Conservation (phyloP, 2,888 invertebrate genomes). For the Aspidiotus rigidus region DNA sequence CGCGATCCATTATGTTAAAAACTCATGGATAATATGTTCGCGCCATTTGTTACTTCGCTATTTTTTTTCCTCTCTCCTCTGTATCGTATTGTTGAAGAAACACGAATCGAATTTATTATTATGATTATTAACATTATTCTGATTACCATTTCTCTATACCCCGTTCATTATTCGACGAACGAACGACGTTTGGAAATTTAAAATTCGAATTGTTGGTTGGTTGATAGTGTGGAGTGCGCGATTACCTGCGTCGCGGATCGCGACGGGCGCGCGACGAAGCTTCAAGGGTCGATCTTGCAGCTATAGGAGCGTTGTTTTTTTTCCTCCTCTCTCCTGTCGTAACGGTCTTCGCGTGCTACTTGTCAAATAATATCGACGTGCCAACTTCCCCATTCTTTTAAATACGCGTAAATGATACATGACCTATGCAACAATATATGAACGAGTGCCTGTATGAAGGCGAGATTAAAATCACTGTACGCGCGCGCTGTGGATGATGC, state of each 20-base stretch:
- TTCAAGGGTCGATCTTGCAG: neutral
- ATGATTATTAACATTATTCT: conserved; percentile 27
- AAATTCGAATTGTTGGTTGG: conserved; percentile 22
- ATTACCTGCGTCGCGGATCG: neutral
- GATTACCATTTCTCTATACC: conserved; percentile 18
- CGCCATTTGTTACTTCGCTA: conserved; percentile 29
- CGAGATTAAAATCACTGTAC: neutral
- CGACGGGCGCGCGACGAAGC: neutral
- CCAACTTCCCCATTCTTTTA: conserved; percentile 15
- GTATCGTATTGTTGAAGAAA: conserved; percentile 14
- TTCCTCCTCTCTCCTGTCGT: neutral
- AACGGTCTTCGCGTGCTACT: conserved; percentile 33
- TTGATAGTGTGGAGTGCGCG: neutral
- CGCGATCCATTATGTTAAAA: conserved; percentile 33
- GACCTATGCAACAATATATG: conserved; percentile 11
- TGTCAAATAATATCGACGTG: conserved; percentile 23
- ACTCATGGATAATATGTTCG: conserved; percentile 28
- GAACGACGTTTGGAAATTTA: conserved; percentile 10
- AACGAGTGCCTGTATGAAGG: neutral
- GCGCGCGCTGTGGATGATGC: no score
- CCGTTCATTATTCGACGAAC: conserved; percentile 21
- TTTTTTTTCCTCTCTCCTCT: conserved; percentile 26
- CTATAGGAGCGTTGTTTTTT: conserved; percentile 15
- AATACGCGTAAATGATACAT: conserved; percentile 23
- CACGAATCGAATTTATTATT: conserved; percentile 34